These are phyloP conservation scores for Heterocephalus glaber DNA, from an alignment of 2,113 vertebrate genomes.

Conservation along the genomic window DNA sequence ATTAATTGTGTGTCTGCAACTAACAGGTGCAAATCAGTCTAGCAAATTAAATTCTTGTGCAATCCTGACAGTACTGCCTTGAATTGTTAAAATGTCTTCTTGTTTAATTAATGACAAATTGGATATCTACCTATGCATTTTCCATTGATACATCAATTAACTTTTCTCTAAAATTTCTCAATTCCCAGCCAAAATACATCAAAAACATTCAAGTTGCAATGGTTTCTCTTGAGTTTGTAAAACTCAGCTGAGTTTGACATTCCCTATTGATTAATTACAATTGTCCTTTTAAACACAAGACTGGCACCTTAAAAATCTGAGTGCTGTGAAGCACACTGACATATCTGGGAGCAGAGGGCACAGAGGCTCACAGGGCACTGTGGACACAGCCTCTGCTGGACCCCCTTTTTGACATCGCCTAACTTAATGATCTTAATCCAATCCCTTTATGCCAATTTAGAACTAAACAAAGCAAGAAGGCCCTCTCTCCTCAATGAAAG, in stretches of 20 bases:
- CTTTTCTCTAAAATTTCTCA: conserved; percentile 45
- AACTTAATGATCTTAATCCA: rapidly evolving
- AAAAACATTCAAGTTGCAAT: conserved; percentile 24
- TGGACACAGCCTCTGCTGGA: rapidly evolving
- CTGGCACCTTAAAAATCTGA: background rate
- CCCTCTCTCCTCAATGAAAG: background rate
- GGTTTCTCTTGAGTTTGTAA: background rate
- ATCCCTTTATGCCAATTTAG: background rate
- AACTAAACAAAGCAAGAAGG: background rate
- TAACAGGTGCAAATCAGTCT: background rate
- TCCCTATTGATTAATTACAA: background rate
- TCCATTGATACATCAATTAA: conserved; percentile 62
- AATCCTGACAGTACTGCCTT: background rate
- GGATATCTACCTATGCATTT: conserved; percentile 59
- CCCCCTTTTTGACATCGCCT: background rate
- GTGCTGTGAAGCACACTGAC: rapidly evolving
- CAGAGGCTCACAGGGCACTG: rapidly evolving
- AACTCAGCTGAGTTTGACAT: conserved; percentile 33
- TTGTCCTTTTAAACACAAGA: background rate
- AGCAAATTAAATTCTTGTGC: conserved; percentile 40
- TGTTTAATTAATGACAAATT: conserved; percentile 66
- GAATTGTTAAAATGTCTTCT: conserved; percentile 46
- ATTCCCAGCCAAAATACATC: background rate
- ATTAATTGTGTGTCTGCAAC: background rate
- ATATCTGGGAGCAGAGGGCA: background rate